Evolutionary conservation across 2,797 vertebrate species (phyloP).

Genomic region (Myotis planiceps): DNA sequence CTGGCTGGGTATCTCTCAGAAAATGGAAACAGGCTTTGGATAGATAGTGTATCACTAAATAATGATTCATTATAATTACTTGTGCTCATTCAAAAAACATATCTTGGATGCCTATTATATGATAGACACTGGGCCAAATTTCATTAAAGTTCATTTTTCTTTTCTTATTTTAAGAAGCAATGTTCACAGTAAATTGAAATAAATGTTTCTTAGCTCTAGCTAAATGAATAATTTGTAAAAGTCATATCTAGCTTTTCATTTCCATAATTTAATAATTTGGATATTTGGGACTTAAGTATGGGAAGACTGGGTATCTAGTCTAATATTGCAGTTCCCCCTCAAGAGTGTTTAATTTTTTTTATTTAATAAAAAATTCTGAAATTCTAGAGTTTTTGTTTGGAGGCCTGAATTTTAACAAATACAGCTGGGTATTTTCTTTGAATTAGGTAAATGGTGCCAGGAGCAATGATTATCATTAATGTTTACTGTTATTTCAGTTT

Average conservation of each 20-base stretch:
- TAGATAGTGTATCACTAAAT: background rate
- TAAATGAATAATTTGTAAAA: conserved; percentile 16
- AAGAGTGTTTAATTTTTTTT: conserved; percentile 33
- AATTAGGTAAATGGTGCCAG: conserved; percentile 44
- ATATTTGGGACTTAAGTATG: conserved; percentile 1
- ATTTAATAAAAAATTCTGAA: conserved; percentile 38
- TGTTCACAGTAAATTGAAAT: conserved; percentile 13
- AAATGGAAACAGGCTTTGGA: background rate
- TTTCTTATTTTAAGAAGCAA: background rate
- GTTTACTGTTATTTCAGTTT: conserved; percentile 32
- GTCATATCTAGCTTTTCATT: background rate
- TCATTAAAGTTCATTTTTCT: conserved; percentile 12
- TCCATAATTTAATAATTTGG: background rate
- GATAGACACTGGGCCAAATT: background rate
- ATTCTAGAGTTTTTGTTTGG: conserved; percentile 13
- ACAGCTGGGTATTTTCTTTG: conserved; percentile 42
- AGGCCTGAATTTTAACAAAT: conserved; percentile 51
- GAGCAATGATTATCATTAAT: conserved; percentile 61
- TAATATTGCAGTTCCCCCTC: background rate
- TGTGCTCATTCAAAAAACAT: background rate
- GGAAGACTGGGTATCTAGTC: background rate
- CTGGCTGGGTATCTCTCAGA: background rate
- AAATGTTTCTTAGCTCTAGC: background rate
- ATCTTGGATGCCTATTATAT: background rate
- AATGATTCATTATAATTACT: background rate